Percentiles rank a stretch among this genome's conserved stretches.
Evolutionary conservation across 2,797 vertebrate species (phyloP).

Genomic region (Alectoris magna): DNA sequence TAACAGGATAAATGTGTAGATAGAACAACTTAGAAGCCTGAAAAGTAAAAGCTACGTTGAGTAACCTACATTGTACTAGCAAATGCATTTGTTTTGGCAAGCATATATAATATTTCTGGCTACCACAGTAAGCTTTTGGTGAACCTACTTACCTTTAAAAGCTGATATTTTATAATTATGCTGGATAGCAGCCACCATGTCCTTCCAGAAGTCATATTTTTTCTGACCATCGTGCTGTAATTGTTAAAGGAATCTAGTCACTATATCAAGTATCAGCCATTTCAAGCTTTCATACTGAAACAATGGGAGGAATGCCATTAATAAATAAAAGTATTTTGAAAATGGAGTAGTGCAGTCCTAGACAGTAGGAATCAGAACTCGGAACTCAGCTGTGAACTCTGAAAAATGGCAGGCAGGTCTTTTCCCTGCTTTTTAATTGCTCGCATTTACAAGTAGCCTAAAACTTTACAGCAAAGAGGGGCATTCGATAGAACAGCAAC

Average conservation of each 20-base stretch:
- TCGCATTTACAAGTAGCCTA: neutral
- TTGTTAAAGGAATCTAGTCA: slow-evolving; percentile 53
- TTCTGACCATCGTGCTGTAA: slow-evolving; percentile 86
- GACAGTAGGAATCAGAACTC: neutral
- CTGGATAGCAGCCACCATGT: slow-evolving; percentile 92
- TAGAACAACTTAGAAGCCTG: neutral
- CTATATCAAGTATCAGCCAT: neutral
- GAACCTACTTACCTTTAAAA: slow-evolving; percentile 89
- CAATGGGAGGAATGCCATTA: neutral
- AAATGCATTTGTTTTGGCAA: neutral
- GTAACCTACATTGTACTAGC: neutral
- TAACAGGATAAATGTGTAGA: neutral
- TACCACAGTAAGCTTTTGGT: neutral
- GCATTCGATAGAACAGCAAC: neutral
- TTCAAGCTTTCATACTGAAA: neutral
- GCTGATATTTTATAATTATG: slow-evolving; percentile 97
- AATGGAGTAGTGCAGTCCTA: neutral
- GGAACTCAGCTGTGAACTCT: neutral
- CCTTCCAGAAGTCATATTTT: slow-evolving; percentile 95
- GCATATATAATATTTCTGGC: neutral
- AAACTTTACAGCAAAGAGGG: accelerated
- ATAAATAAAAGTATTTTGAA: neutral
- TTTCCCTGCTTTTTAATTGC: neutral
- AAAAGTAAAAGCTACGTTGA: neutral
- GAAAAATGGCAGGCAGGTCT: neutral